Base-by-base conservation (phyloP, 1,140 invertebrate species). In the Cotesia glomerata region DNA sequence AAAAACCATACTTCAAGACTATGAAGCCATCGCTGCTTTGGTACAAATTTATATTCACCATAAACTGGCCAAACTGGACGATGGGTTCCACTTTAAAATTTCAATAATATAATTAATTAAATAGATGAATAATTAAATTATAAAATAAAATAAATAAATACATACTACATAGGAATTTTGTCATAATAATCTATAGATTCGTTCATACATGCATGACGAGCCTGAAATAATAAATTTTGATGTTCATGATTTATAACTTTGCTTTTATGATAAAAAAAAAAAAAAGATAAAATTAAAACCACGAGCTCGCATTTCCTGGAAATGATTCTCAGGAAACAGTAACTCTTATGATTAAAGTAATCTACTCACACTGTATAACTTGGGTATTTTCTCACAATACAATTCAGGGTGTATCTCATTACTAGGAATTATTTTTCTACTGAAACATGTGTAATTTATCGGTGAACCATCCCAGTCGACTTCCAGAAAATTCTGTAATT, bases 11-110 rank as follows among this genome's bases (percentile, higher is more conserved):
- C 91, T 86, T 96, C 95, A 39, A 97, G 85, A 84, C 90, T 95
- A 78, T 96, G 94, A 5, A 97, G 74, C 93, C 95, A 97, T 77
- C 95, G 86, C 82, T 97, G 95, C 64, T 85, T 89, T 5, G 95
- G 95, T 51, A 96, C 71, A 85, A 92, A 97, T 68, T 86, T 88
- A 81, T 97, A 97, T 83, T 94, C 93, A 51, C 95, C 95, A 85
- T 93, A 97, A 58, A 89, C 86, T 8, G 95, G 91, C 91, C 95
- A 95, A 9, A 95, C 83, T 32, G 94, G 93, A 76, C 95, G 89
- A 84, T 95, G 95, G 36, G 90, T 83, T 45, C 95, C 95, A 86
- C 94, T 95, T 79, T 13, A 90, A 89, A 75, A 64, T n/a, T 26
- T 63, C 63, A 11, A 61, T 32, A 65, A 18, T 70, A 63, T 4